Evolutionary conservation across 1,140 invertebrate species (phyloP), one percentile per base, ranked within the genome.

Genomic region (Tribolium castaneum): DNA sequence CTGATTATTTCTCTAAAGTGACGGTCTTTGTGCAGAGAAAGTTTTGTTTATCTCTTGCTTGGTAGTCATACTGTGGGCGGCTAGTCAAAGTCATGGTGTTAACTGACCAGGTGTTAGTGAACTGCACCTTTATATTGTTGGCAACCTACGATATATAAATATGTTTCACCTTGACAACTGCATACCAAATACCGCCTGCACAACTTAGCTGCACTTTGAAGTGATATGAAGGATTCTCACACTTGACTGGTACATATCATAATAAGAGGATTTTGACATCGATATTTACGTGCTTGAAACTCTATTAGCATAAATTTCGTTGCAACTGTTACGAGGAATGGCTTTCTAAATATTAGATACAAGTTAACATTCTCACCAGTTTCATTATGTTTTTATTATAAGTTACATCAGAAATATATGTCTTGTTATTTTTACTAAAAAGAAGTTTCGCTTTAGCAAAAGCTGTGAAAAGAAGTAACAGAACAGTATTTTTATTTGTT

Each of bases 181-280:
- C 71, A 73, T 73, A 54, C 50, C 71, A 73, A 73, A 50, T 12
- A 16, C 71, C 71, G 71, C 71, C 71, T 52, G 22, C 71, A 54
- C 71, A 34, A 30, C 16, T 73, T 73, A 6, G 1, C 2, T 66
- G 59, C 51, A 52, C 13, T 52, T 14, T 7, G 16, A 52, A 52
- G 13, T 52, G 13, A 7, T 52, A 52, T 7, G 51, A 52, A 14
- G 13, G 6, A 14, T 22, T 1, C n/a, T 30, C 6, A 2, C 5
- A 30, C 39, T 9, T 45, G 6, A 10, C 39, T 45, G n/a, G 5
- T 1, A 39, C 2, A 39, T 39, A n/a, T n/a, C n/a, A 45, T 10
- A 45, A 45, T n/a, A 45, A 9, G n/a, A 45, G 5, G 1, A 30
- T 30, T 30, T 30, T 30, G 25, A 30, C 25, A 30, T 30, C 6